Evolutionary conservation across 35 echinoderm and acorn worm genomes (phyloP).

Genomic region (Holothuria glaberrima): DNA sequence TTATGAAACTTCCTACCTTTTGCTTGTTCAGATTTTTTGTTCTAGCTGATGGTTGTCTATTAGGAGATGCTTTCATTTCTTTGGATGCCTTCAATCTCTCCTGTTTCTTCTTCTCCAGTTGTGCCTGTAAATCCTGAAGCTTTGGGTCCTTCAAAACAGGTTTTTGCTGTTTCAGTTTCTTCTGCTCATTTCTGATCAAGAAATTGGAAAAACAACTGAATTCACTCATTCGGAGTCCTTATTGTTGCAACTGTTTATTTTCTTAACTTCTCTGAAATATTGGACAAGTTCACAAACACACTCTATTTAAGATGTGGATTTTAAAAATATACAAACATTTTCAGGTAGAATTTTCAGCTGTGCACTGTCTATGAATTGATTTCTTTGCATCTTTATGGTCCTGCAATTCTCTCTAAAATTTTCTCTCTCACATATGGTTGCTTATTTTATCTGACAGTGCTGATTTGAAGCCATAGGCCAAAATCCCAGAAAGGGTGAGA

Average conservation of each 20-base stretch:
- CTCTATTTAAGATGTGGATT: too few species aligned
- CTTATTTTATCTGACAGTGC: too few species aligned
- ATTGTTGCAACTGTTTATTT: not conserved
- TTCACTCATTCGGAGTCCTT: not conserved
- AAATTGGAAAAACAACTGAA: not conserved
- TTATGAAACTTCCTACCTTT: slow-evolving; percentile 63
- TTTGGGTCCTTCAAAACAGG: slow-evolving; percentile 80
- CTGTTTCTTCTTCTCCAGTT: slow-evolving; percentile 76
- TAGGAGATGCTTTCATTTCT: slow-evolving; percentile 81
- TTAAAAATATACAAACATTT: too few species aligned
- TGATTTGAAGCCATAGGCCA: too few species aligned
- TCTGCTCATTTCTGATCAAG: slow-evolving; percentile 39
- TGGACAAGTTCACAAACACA: too few species aligned
- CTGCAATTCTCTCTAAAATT: too few species aligned
- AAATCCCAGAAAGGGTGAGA: too few species aligned
- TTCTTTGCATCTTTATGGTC: too few species aligned
- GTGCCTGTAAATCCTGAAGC: slow-evolving; percentile 70
- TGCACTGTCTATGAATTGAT: too few species aligned
- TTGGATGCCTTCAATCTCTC: slow-evolving; percentile 77
- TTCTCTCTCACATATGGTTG: too few species aligned
- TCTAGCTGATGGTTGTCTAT: slow-evolving; percentile 72
- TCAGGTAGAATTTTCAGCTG: too few species aligned
- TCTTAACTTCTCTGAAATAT: too few species aligned
- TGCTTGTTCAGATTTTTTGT: slow-evolving; percentile 76
- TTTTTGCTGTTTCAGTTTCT: slow-evolving; percentile 50